These are phyloP conservation scores for Acanthisitta chloris DNA, from an alignment of 2,113 vertebrate species.

Conservation along the genomic window DNA sequence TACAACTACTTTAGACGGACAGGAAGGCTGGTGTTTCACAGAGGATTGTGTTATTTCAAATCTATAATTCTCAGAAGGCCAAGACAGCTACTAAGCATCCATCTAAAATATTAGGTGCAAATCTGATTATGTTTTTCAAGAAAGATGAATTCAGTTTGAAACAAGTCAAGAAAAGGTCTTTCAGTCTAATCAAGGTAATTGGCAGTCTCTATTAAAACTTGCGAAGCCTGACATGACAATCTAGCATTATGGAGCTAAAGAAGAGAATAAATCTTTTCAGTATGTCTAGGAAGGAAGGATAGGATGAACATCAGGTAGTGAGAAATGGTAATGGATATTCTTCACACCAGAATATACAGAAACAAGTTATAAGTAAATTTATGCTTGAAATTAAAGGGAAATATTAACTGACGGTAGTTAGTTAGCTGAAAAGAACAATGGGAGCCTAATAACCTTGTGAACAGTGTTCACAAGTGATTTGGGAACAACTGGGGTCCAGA, in stretches of 20 bases:
- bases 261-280: background rate
- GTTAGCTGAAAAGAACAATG: background rate
- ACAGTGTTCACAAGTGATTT: background rate
- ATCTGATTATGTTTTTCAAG: background rate
- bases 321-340: background rate
- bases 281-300: background rate
- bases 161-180: background rate
- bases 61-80: background rate
- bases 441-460: background rate
- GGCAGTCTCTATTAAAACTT: background rate
- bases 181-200: background rate
- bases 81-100: background rate
- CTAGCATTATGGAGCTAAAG: background rate
- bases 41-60: background rate
- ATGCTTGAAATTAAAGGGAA: background rate
- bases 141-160: background rate
- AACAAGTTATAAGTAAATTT: background rate
- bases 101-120: background rate
- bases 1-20: background rate
- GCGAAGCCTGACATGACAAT: background rate
- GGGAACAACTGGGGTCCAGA: background rate
- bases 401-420: background rate
- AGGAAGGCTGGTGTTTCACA: background rate
- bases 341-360: background rate
- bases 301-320: background rate